A percentile compares a stretch with the other conserved stretches of the same genome.
Conservation (phyloP, 2,888 invertebrate species). For the Dynastes tityus region DNA sequence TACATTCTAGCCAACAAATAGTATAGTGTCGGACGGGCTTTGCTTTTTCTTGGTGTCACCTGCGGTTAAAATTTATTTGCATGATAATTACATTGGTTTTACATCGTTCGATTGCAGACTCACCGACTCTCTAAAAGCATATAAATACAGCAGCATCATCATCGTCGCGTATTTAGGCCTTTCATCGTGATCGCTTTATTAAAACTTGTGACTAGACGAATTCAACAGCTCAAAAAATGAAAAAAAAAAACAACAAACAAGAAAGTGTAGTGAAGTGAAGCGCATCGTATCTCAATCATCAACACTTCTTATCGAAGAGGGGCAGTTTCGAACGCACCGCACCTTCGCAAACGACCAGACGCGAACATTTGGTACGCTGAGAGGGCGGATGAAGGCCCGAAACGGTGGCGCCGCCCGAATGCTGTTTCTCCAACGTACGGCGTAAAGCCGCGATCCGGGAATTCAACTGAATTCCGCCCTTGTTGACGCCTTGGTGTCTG, state of each 20-base stretch:
- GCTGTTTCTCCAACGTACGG: constrained; percentile 65
- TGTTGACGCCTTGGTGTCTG: constrained; percentile 70
- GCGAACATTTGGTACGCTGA: constrained; percentile 72
- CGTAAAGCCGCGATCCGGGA: constrained; percentile 67
- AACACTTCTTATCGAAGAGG: constrained; percentile 82
- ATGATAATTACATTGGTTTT: constrained; percentile 20
- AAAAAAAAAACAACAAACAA: constrained; percentile 1
- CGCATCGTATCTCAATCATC: background rate
- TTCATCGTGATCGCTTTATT: constrained; percentile 19
- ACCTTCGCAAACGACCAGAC: constrained; percentile 88
- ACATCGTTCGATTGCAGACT: constrained; percentile 39
- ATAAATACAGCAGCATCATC: constrained; percentile 43
- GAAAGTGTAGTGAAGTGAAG: background rate
- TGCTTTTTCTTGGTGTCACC: background rate
- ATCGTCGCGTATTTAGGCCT: constrained; percentile 41
- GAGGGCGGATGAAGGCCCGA: constrained; percentile 60
- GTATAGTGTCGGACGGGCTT: too few species aligned
- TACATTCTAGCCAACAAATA: too few species aligned
- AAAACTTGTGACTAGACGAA: constrained; percentile 50
- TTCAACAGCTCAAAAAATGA: constrained; percentile 34
- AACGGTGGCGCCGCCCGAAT: constrained; percentile 59
- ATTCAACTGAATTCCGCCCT: constrained; percentile 66
- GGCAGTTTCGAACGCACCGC: constrained; percentile 90
- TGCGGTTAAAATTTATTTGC: constrained; percentile 15
- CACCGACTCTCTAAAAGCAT: constrained; percentile 26